Conservation (phyloP, 2,113 vertebrate genomes). For the Ctenomys sociabilis region DNA sequence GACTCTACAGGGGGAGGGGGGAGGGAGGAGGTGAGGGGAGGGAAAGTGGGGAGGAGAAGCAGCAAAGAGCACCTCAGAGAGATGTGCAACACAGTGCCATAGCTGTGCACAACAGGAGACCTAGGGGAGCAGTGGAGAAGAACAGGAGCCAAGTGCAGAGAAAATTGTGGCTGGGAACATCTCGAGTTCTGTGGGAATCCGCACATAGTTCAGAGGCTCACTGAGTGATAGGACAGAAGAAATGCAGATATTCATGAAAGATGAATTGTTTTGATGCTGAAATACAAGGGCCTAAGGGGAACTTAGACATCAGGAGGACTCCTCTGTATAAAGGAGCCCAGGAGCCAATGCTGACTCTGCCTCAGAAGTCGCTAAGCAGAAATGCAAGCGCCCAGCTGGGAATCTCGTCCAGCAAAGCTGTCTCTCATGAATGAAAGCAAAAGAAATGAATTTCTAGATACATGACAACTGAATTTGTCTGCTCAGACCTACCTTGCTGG, state of each 20-base stretch:
- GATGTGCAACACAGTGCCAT: fast-evolving
- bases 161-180: background rate
- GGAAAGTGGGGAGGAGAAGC: background rate
- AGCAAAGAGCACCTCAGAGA: background rate
- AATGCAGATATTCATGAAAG: background rate
- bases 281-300: background rate
- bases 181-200: background rate
- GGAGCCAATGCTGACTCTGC: background rate
- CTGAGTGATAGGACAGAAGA: background rate
- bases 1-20: background rate
- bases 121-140: background rate
- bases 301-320: background rate
- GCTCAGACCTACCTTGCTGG: background rate
- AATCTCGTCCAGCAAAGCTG: background rate
- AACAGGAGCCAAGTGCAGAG: background rate
- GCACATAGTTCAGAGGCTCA: background rate
- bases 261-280: background rate
- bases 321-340: background rate
- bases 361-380: background rate
- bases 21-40: background rate
- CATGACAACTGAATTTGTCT: background rate
- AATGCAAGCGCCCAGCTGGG: background rate
- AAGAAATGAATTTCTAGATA: background rate
- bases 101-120: too few relatives aligned
- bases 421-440: background rate